These are phyloP conservation scores for Lophotis ruficrista DNA, from an alignment of 2,113 vertebrate species.

Conservation along the genomic window DNA sequence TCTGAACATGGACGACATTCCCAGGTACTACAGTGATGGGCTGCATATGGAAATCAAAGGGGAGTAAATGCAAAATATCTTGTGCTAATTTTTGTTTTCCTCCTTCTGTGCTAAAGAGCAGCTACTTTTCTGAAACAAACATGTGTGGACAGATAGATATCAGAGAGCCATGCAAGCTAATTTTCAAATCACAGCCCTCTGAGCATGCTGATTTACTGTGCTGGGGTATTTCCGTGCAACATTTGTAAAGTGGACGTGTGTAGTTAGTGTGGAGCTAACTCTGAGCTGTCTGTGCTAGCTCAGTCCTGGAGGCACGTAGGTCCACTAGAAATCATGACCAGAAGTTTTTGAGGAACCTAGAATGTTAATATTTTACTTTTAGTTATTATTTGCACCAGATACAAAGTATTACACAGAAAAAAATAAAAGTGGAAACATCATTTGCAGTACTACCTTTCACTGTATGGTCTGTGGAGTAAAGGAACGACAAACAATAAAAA, in stretches of 20 bases:
- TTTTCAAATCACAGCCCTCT: background rate
- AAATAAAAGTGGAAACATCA: background rate
- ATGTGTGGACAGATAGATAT: background rate
- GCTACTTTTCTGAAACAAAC: background rate
- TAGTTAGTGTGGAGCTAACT: accelerated
- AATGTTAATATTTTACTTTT: background rate
- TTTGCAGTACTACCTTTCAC: background rate
- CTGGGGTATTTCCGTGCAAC: background rate
- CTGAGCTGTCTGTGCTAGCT: background rate
- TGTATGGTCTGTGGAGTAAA: background rate
- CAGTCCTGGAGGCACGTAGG: background rate
- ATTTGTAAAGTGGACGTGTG: background rate
- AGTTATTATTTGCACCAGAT: background rate
- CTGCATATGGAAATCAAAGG: background rate
- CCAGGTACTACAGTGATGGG: background rate
- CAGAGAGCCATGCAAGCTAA: background rate
- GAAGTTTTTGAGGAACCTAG: background rate
- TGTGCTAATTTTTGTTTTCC: background rate
- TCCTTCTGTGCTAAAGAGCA: background rate
- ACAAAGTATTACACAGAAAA: background rate
- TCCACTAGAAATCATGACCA: background rate
- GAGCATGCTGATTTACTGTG: background rate
- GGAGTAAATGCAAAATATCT: background rate
- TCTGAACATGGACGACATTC: background rate
- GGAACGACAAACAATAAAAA: background rate